Base-by-base conservation (phyloP, 2,888 invertebrate species). In the Phytoseiulus persimilis region DNA sequence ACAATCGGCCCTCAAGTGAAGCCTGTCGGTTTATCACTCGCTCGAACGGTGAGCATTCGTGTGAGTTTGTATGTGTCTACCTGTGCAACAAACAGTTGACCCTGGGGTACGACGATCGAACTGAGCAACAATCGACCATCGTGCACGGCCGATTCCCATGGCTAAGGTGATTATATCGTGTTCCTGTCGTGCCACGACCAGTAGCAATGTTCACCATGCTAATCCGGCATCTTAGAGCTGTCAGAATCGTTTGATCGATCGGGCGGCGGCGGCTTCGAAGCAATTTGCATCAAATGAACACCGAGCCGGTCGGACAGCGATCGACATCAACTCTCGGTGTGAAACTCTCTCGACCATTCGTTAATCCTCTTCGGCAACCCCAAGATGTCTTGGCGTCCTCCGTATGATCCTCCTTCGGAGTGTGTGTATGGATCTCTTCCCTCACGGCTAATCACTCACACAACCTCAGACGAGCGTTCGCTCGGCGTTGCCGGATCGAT, bases 121-220 rank as follows among this genome's bases (percentile, higher is more conserved):
- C 65, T 65, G 65, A 65, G 65, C 65, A 65, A 65, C 65, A 65
- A 65, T 65, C 65, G 65, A 23, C 65, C 65, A 65, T 65, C 65
- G 65, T 65, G 65, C 65, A 65, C 65, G 65, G 28, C 65, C 65
- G 18, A 65, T 65, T 65, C 65, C 65, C 65, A 65, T 65, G 65
- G 65, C 65, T 65, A 65, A 65, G 65, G 65, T 65, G 65, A 65
- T 65, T 65, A 65, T 65, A 65, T 65, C 65, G 65, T 65, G 65
- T 65, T 65, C 65, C 65, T 65, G 65, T 65, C 65, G 65, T 65
- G 65, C 65, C 65, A 65, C 65, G 18, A 65, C 28, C 18, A 23
- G 65, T 65, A 28, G 65, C 65, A 65, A 65, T 65, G 65, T 18
- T 65, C 65, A 65, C 65, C 65, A 28, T 65, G 65, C 65, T 65